Conservation (phyloP, 2,797 vertebrate genomes). For the Leptodactylus fallax region DNA sequence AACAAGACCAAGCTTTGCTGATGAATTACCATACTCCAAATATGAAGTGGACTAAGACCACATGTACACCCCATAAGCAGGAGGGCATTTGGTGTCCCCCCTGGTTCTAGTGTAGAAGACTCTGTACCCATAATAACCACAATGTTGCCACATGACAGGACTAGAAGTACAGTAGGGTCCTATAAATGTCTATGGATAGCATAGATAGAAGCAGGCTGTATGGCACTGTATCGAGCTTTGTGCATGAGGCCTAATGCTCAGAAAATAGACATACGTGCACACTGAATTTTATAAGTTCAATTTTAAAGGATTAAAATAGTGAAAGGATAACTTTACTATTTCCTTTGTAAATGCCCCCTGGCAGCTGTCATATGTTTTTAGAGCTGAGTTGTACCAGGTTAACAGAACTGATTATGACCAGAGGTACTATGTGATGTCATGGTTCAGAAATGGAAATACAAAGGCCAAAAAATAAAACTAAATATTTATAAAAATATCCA, state of each 20-base stretch:
- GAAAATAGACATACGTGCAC: not conserved
- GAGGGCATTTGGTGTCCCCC: not conserved
- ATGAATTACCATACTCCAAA: not conserved
- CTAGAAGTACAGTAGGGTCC: not conserved
- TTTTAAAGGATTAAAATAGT: not conserved
- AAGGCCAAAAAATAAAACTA: no score
- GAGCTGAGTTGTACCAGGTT: not conserved
- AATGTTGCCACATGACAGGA: not conserved
- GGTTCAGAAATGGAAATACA: not conserved
- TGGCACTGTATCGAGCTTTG: not conserved
- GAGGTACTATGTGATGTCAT: not conserved
- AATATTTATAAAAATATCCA: not conserved
- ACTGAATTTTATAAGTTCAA: not conserved
- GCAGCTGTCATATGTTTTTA: not conserved
- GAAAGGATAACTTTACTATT: not conserved
- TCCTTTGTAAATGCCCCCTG: not conserved
- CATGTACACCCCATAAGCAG: not conserved
- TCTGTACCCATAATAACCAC: not conserved
- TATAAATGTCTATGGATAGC: not conserved
- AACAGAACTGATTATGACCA: not conserved
- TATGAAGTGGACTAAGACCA: not conserved
- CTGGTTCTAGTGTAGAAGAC: not conserved
- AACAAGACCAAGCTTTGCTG: not conserved
- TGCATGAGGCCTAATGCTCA: not conserved
- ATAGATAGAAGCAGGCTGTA: not conserved